Base-by-base conservation (phyloP, 1,140 invertebrate species). In the Aphaenogaster floridana region DNA sequence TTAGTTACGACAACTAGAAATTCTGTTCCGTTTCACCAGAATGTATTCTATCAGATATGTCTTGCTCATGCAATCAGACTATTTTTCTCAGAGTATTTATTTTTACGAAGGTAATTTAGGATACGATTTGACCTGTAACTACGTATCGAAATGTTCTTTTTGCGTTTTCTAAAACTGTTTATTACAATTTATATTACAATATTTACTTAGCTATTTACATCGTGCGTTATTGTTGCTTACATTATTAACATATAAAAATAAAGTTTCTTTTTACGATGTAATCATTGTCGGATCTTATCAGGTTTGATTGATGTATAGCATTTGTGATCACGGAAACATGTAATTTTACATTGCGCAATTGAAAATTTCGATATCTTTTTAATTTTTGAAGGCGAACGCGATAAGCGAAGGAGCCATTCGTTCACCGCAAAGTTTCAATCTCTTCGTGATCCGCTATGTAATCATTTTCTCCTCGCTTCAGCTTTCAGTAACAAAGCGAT, bases 401-500 rank as follows among this genome's bases (percentile, higher is more conserved):
- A 71, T 81, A 83, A 74, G 48, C 3, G 36, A 42, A 21, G 7
- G 9, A 39, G 34, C 34, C 15, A 11, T 28, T 68, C 36, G 36
- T 68, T 80, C 4, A 28, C n/a, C 13, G 4, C 13, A 28, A 63
- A 57, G 34, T 68, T 80, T 54, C 63, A 13, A 68, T 80, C 48
- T 80, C 17, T 28, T 39, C 34, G 36, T 80, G 63, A 80, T 80
- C 63, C 48, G 48, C 63, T 80, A 34, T 80, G 48, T 80, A 80
- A 80, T 80, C 78, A 63, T 54, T 80, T 80, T 9, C 63, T 80
- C 63, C 61, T 66, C 28, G 76, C 42, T 42, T 80, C 48, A 68
- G 63, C 36, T 68, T 68, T 80, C 78, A 80, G 61, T 80, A 80
- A 80, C 48, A 80, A 80, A 80, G 78, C 63, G 48, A 80, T 80